Evolutionary conservation across 2,113 vertebrate species (phyloP).

Genomic region (Seriola aureovittata): DNA sequence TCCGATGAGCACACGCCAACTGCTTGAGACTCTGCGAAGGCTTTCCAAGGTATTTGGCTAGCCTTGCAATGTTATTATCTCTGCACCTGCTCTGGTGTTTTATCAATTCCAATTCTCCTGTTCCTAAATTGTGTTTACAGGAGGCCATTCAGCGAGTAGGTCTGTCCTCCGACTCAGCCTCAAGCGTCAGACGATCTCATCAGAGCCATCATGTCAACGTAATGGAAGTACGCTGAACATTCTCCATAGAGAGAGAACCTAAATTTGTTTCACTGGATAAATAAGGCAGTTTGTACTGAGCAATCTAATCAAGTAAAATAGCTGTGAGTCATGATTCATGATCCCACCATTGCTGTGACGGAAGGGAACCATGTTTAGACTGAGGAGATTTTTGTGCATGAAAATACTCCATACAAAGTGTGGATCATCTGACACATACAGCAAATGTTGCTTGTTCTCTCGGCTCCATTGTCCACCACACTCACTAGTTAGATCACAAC

Average conservation of each 20-base stretch:
- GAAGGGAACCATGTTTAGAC: not conserved
- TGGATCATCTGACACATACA: not conserved
- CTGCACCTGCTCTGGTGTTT: slow-evolving; percentile 37
- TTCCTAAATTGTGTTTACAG: slow-evolving; percentile 55
- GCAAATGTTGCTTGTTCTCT: no score
- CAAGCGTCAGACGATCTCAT: slow-evolving; percentile 6
- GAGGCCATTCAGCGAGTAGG: not conserved
- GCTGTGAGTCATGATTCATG: slow-evolving; percentile 8
- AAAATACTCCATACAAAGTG: not conserved
- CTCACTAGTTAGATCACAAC: not conserved
- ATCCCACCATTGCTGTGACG: no score
- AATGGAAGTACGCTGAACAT: slow-evolving; percentile 27
- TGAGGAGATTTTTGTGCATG: not conserved
- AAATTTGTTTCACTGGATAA: not conserved
- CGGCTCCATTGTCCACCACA: no score
- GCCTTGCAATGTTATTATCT: slow-evolving; percentile 13
- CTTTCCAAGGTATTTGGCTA: slow-evolving; percentile 74
- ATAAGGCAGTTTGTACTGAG: not conserved
- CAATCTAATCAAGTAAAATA: not conserved
- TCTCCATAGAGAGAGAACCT: not conserved
- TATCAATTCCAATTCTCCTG: slow-evolving; percentile 4
- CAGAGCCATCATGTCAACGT: not conserved
- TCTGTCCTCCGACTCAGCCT: slow-evolving; percentile 42
- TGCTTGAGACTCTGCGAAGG: slow-evolving; percentile 60
- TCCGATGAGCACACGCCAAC: slow-evolving; percentile 30